phyloP scores from a whole-genome alignment of 2,113 vertebrate species.

The Pelobates fuscus region DNA sequence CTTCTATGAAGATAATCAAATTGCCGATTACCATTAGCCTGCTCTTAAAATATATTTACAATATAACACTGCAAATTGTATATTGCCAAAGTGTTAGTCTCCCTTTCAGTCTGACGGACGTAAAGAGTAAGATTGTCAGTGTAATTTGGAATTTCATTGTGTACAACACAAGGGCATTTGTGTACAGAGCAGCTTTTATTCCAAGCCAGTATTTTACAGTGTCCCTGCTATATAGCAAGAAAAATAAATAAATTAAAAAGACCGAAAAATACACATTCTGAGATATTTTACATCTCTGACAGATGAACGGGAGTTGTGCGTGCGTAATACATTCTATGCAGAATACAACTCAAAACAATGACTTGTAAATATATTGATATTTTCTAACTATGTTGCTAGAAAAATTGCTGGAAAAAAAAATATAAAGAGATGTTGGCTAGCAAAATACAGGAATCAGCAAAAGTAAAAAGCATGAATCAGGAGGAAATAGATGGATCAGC shows the following conservation, averaged over 20 bases:
- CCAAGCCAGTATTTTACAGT: no score
- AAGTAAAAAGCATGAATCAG: not conserved
- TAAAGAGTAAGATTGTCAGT: slow-evolving; percentile 13
- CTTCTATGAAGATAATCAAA: slow-evolving; percentile 46
- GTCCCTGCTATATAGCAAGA: no score
- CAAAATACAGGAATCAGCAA: not conserved
- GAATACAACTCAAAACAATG: not conserved
- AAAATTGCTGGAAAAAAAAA: not conserved
- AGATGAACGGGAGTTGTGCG: not conserved
- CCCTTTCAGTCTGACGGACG: slow-evolving; percentile 20
- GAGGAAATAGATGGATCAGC: not conserved
- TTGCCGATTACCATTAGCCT: slow-evolving; percentile 32
- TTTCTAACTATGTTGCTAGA: not conserved
- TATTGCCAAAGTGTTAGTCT: slow-evolving; percentile 34
- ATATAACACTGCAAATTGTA: slow-evolving; percentile 41
- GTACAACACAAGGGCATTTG: slow-evolving; percentile 23
- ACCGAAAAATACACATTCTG: not conserved
- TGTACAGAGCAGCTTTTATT: not conserved
- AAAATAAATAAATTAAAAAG: slow-evolving; percentile 17
- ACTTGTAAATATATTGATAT: not conserved
- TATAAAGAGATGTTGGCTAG: not conserved
- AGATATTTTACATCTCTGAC: not conserved
- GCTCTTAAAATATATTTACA: slow-evolving; percentile 37
- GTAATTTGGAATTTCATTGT: slow-evolving; percentile 37
- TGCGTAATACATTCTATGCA: not conserved